phyloP scores from a whole-genome alignment of 2,888 invertebrate genomes.

The Chymomyza amoena region DNA sequence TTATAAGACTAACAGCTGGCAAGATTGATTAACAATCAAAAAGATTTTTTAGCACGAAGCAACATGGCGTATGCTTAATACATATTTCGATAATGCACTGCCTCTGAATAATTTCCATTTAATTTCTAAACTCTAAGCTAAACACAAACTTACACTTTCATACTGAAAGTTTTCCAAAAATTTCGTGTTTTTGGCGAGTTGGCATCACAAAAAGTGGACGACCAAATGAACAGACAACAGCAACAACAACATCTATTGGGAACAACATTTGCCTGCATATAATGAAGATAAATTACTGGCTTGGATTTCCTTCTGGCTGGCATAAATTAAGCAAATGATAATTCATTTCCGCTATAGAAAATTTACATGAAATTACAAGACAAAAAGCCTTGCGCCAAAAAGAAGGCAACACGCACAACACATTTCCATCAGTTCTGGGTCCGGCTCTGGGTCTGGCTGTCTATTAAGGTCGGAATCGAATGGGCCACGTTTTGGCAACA shows the following conservation, averaged over 20 bases:
- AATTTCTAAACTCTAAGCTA: too few relatives aligned
- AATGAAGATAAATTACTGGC: conserved; percentile 5
- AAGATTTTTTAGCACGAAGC: too few relatives aligned
- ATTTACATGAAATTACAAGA: background rate
- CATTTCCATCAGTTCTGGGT: conserved; percentile 8
- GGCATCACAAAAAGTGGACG: too few relatives aligned
- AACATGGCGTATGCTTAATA: too few relatives aligned
- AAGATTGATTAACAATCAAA: too few relatives aligned
- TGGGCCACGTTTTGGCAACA: background rate
- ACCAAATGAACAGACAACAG: background rate
- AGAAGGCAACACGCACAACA: conserved; percentile 24
- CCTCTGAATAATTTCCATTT: too few relatives aligned
- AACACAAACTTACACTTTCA: too few relatives aligned
- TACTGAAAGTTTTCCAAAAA: too few relatives aligned
- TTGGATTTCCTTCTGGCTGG: conserved; percentile 13
- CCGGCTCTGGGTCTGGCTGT: background rate
- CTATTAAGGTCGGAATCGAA: background rate
- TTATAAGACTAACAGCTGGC: too few relatives aligned
- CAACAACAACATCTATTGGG: conserved; percentile 17
- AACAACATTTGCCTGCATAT: conserved; percentile 55
- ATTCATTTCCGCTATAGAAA: conserved; percentile 51
- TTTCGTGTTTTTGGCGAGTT: too few relatives aligned
- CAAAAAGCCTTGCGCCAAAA: conserved; percentile 11
- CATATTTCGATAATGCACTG: too few relatives aligned
- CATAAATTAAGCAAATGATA: conserved; percentile 58